Evolutionary conservation across 2,888 invertebrate species (phyloP).

Genomic region (Sarcophaga carnaria): DNA sequence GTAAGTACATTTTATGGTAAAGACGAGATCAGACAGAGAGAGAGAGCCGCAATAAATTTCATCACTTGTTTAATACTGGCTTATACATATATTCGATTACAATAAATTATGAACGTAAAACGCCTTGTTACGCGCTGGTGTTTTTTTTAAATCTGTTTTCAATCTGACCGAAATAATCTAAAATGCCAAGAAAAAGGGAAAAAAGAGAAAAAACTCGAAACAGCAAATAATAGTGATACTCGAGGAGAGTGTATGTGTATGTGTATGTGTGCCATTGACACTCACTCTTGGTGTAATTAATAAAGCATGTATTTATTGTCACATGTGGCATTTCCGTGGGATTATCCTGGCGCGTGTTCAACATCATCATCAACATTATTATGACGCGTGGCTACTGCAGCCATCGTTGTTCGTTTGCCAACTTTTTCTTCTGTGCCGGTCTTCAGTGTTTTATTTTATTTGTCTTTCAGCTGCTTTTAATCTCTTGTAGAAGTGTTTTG

Average conservation of each 20-base stretch:
- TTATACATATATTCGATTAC: constrained; percentile 1
- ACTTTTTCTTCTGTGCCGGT: neutral
- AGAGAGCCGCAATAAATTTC: constrained; percentile 17
- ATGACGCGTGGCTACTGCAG: constrained; percentile 69
- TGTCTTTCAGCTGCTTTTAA: neutral
- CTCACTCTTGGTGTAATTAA: constrained; percentile 57
- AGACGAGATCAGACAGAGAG: neutral
- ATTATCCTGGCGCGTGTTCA: constrained; percentile 68
- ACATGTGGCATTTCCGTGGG: constrained; percentile 68
- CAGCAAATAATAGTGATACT: neutral
- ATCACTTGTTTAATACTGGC: constrained; percentile 16
- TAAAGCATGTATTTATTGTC: constrained; percentile 68
- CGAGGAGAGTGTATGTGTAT: neutral
- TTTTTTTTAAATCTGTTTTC: neutral
- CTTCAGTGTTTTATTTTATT: neutral
- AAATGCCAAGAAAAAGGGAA: neutral
- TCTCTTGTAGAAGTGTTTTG: constrained; percentile 23
- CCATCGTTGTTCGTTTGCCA: constrained; percentile 35
- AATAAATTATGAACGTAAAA: neutral
- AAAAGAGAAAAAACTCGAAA: neutral
- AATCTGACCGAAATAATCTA: neutral
- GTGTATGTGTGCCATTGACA: constrained; percentile 35
- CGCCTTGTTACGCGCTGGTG: neutral
- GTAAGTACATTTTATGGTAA: no score
- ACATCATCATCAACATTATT: constrained; percentile 69